A percentile compares a stretch with the other conserved stretches of the same genome.
These are phyloP conservation scores for Nyctibius bracteatus DNA, from an alignment of 2,113 vertebrate species.

Conservation along the genomic window DNA sequence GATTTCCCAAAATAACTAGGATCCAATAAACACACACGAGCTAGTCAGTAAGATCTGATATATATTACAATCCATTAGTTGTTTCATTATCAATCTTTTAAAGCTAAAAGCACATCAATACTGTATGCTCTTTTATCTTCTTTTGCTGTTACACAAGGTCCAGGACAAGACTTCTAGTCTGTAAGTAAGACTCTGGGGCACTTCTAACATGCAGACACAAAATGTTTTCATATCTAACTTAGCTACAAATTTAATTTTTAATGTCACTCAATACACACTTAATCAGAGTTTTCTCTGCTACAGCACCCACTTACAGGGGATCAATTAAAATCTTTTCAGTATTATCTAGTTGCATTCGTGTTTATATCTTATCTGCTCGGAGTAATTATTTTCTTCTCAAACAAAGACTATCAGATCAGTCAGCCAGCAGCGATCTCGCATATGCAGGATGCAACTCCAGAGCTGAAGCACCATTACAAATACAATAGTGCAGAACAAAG, in stretches of 20 bases:
- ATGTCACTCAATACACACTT: not conserved
- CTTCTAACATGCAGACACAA: not conserved
- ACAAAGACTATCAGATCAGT: not conserved
- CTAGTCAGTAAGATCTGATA: not conserved
- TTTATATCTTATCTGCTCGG: not conserved
- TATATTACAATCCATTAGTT: not conserved
- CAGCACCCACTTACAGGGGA: not conserved
- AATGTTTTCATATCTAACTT: not conserved
- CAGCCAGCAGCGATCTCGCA: not conserved
- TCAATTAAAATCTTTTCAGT: not conserved
- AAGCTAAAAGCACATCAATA: not conserved
- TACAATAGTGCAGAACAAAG: not conserved
- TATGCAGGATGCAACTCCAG: not conserved
- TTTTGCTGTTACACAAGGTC: not conserved
- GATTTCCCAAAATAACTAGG: constrained; percentile 3
- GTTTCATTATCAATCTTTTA: not conserved
- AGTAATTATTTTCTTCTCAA: not conserved
- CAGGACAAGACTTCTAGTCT: not conserved
- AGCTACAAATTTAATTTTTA: not conserved
- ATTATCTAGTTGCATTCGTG: not conserved
- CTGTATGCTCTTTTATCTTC: not conserved
- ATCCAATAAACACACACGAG: not conserved
- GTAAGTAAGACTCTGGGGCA: accelerated
- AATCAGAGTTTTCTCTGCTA: not conserved
- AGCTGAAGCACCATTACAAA: not conserved